Conservation (phyloP, 1,140 invertebrate genomes). For the Acromyrmex echinatior region DNA sequence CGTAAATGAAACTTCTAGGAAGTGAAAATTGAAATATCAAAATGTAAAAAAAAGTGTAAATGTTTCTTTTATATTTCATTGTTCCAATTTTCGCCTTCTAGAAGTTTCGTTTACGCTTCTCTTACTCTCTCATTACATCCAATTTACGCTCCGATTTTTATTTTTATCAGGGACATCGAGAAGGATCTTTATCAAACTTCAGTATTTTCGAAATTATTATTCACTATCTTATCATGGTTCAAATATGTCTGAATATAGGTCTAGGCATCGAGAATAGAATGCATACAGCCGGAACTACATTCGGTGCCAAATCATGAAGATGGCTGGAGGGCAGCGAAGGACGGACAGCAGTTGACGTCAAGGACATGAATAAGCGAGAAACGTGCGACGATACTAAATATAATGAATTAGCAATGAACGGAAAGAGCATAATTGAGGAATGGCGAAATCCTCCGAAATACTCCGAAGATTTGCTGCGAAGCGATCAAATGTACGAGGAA, state of each 20-base stretch:
- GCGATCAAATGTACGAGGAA: conserved; percentile 79
- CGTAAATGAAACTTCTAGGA: no score
- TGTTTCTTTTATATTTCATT: no score
- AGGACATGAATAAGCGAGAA: conserved; percentile 54
- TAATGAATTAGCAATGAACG: conserved; percentile 42
- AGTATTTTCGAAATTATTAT: not conserved
- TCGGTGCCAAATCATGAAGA: conserved; percentile 85
- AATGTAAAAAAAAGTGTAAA: no score
- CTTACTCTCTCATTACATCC: no score
- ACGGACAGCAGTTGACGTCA: conserved; percentile 61
- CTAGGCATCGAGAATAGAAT: conserved; percentile 82
- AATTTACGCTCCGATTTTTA: no score
- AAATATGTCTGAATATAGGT: conserved; percentile 64
- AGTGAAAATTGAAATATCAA: no score
- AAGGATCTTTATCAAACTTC: not conserved
- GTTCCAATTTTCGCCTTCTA: no score
- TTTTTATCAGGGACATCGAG: no score
- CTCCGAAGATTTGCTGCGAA: conserved; percentile 62
- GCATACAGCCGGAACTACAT: conserved; percentile 81
- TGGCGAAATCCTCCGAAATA: conserved; percentile 77
- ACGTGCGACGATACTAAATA: conserved; percentile 37
- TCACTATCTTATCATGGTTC: not conserved
- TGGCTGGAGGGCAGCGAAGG: conserved; percentile 84
- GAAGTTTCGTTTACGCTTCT: no score
- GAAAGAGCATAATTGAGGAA: conserved; percentile 79